Conservation (phyloP, 2,113 vertebrate genomes). For the Neotoma lepida region DNA sequence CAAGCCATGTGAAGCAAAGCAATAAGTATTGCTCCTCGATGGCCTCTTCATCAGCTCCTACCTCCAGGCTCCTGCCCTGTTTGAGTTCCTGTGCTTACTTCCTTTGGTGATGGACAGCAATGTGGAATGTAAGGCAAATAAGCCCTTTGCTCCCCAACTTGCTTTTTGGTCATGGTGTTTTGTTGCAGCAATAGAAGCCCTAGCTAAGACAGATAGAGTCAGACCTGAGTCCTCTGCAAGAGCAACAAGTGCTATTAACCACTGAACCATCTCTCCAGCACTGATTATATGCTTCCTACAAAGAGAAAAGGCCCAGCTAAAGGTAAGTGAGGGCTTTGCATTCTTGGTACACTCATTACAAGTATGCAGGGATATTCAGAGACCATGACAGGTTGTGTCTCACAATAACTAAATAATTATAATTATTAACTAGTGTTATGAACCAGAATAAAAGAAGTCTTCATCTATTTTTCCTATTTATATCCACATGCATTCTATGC, state of each 20-base stretch:
- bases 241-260: not conserved
- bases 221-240: not conserved
- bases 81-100: not conserved
- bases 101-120: not conserved
- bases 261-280: not conserved
- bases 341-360: not conserved
- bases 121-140: too few relatives aligned
- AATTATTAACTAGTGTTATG: not conserved
- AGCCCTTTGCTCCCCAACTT: too few relatives aligned
- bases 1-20: not conserved
- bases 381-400: not conserved
- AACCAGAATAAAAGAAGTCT: constrained; percentile 23
- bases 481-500: not conserved
- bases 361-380: not conserved
- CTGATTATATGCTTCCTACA: not conserved
- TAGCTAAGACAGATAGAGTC: not conserved
- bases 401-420: not conserved
- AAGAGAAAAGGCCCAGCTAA: not conserved
- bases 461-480: constrained; percentile 17
- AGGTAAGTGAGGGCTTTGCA: not conserved
- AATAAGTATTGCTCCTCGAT: not conserved
- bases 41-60: not conserved
- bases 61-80: not conserved
- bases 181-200: not conserved
- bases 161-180: too few relatives aligned